These are phyloP conservation scores for Leucophenga montana DNA, from an alignment of 2,888 invertebrate species.

Conservation along the genomic window DNA sequence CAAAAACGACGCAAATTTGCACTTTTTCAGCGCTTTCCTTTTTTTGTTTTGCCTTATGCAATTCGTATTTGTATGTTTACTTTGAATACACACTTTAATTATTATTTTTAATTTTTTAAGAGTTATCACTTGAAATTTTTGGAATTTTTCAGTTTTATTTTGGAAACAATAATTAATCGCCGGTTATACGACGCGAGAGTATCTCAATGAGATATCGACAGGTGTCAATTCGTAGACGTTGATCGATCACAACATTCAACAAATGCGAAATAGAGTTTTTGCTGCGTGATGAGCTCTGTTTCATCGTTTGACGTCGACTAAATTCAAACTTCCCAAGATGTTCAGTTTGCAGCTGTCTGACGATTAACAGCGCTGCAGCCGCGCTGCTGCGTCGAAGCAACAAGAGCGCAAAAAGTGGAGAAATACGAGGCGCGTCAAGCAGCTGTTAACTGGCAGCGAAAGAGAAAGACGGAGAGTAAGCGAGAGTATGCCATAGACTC, in stretches of 20 bases:
- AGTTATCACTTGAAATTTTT: not conserved
- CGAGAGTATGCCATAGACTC: not conserved
- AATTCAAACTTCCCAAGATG: slow-evolving; percentile 21
- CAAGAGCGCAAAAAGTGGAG: not conserved
- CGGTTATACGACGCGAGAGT: slow-evolving; percentile 71
- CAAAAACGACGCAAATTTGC: not conserved
- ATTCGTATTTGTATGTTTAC: not conserved
- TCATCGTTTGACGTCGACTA: slow-evolving; percentile 73
- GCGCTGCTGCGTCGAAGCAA: slow-evolving; percentile 27
- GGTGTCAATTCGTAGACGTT: slow-evolving; percentile 73
- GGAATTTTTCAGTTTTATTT: slow-evolving; percentile 25
- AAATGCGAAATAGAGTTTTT: slow-evolving; percentile 55
- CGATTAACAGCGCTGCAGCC: slow-evolving; percentile 18
- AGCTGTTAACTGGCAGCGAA: not conserved
- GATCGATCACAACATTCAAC: slow-evolving; percentile 72
- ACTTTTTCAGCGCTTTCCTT: not conserved
- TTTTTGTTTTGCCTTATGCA: slow-evolving; percentile 10
- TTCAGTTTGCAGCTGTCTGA: too few species aligned
- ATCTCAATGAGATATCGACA: slow-evolving; percentile 73
- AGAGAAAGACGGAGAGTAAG: not conserved
- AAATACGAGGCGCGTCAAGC: too few species aligned
- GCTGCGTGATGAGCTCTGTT: slow-evolving; percentile 71
- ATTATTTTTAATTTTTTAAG: not conserved
- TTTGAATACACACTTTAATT: slow-evolving; percentile 13
- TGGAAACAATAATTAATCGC: slow-evolving; percentile 58